Evolutionary conservation across 2,888 invertebrate species (phyloP).

Genomic region (Archips xylosteana): DNA sequence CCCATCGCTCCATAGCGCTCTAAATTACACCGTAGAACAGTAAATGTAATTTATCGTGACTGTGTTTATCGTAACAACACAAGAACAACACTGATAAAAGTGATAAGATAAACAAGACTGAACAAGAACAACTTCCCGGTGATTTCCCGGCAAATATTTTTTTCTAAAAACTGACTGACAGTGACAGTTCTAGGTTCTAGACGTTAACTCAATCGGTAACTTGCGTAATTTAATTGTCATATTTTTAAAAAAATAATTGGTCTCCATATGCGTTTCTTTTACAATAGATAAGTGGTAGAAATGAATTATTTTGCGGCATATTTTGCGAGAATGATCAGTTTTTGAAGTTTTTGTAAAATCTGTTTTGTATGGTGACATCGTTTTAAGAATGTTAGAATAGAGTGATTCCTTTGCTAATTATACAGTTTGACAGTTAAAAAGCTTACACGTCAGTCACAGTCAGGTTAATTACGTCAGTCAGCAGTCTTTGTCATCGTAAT

Average conservation of each 20-base stretch:
- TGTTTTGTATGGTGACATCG: background rate
- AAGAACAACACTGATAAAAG: too few relatives aligned
- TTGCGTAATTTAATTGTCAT: background rate
- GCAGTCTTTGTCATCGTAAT: conserved; percentile 27
- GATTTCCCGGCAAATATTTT: background rate
- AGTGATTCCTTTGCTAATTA: conserved; percentile 5
- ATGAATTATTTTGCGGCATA: too few relatives aligned
- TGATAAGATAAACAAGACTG: background rate
- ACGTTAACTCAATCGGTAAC: background rate
- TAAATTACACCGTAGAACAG: background rate
- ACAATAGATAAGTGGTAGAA: too few relatives aligned
- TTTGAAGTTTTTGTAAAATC: background rate
- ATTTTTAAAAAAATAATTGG: background rate
- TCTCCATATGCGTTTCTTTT: background rate
- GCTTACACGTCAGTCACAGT: conserved; percentile 6
- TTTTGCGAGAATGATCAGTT: background rate
- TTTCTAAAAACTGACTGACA: background rate
- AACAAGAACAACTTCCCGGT: background rate
- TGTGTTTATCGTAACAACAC: background rate
- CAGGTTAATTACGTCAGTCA: conserved; percentile 18
- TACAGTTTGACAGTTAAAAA: conserved; percentile 18
- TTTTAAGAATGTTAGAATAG: conserved; percentile 7
- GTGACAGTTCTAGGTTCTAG: conserved; percentile 8
- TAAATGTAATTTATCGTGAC: background rate
- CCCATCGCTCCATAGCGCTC: conserved; percentile 56